These are phyloP conservation scores for Platichthys flesus DNA, from an alignment of 2,113 vertebrate species.

Conservation along the genomic window DNA sequence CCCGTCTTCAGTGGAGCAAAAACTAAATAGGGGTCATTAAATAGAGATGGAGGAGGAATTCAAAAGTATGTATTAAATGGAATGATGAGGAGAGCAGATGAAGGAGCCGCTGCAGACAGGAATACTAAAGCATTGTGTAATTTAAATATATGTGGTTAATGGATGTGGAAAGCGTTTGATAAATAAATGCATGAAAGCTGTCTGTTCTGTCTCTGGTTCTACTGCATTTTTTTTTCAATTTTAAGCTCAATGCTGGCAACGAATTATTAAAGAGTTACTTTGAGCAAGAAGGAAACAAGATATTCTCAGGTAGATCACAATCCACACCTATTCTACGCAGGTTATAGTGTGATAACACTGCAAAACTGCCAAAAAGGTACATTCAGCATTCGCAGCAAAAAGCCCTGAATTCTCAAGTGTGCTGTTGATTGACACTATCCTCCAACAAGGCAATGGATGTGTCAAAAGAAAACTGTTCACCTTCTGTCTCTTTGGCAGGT, in stretches of 20 bases:
- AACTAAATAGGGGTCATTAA: constrained; percentile 67
- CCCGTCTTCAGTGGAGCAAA: constrained; percentile 53
- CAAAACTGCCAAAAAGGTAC: background rate
- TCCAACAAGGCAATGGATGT: background rate
- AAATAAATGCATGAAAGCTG: constrained; percentile 15
- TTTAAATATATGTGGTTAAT: constrained; percentile 41
- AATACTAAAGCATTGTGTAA: constrained; percentile 23
- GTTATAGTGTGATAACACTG: background rate
- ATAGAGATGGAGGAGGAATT: constrained; percentile 62
- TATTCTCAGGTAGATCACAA: background rate
- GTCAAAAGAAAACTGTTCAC: background rate
- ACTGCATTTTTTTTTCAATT: background rate
- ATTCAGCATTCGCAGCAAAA: background rate
- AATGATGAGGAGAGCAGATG: constrained; percentile 39
- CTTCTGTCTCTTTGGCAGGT: background rate
- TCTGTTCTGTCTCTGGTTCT: background rate
- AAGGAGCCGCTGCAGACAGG: constrained; percentile 14
- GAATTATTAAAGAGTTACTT: constrained; percentile 8
- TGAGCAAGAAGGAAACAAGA: background rate
- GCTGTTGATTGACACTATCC: background rate
- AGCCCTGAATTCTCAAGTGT: background rate
- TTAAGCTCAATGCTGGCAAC: background rate
- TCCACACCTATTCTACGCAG: background rate
- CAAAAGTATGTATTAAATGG: constrained; percentile 58
- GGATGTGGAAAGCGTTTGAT: constrained; percentile 25